These are phyloP conservation scores for Oceanodroma tethys DNA, from an alignment of 2,113 vertebrate genomes.

Conservation along the genomic window DNA sequence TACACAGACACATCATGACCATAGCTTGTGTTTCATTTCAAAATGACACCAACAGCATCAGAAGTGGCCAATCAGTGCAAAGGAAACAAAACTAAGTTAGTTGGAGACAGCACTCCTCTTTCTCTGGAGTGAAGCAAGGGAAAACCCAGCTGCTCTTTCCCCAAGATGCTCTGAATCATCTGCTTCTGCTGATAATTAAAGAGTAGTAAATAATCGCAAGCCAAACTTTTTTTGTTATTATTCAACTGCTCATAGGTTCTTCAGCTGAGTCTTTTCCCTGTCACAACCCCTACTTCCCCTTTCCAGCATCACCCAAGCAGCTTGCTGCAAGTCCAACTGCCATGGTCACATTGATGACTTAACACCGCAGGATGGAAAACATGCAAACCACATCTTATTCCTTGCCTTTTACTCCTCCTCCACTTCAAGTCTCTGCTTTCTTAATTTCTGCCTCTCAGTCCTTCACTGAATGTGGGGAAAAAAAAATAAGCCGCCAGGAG, in stretches of 20 bases:
- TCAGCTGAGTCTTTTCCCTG: background rate
- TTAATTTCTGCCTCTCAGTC: background rate
- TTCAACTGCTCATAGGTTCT: background rate
- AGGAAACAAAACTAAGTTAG: background rate
- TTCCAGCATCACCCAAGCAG: background rate
- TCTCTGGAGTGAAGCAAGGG: background rate
- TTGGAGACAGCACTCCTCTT: background rate
- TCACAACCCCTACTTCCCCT: background rate
- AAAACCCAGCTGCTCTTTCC: background rate
- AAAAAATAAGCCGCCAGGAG: background rate
- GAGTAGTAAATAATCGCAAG: background rate
- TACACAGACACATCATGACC: background rate
- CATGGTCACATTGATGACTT: background rate
- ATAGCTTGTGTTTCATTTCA: background rate
- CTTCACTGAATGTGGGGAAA: background rate
- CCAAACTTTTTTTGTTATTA: background rate
- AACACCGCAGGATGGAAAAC: background rate
- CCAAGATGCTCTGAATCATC: background rate
- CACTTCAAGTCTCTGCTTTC: background rate
- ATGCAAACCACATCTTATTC: rapidly evolving
- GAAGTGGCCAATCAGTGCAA: background rate
- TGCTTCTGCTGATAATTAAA: background rate
- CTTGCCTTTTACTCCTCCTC: background rate
- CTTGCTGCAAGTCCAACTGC: background rate
- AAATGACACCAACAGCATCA: background rate